Evolutionary conservation across 2,113 vertebrate species (phyloP), one percentile per base, ranked within the genome.

Genomic region (Rhabdomys dilectus): DNA sequence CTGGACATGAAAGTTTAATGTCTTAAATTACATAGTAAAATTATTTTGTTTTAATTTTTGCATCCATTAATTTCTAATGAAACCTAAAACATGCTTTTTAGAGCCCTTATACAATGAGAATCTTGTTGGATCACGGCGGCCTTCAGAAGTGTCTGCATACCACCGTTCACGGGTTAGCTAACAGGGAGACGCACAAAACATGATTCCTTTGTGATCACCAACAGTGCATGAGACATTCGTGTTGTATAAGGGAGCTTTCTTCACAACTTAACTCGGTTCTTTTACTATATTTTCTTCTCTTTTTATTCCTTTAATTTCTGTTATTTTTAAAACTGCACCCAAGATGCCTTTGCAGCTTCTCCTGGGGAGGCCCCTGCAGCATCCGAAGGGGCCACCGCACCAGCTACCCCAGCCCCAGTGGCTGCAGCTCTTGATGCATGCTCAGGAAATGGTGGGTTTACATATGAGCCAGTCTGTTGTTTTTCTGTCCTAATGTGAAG

Each of bases 311-410:
- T 99, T 98, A 86, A 98, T 98, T 99, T 99, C 98, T 98, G n/a
- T 99, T 99, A 60, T 97, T 96, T 97, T 96, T 97, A 98, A 98
- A 98, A 98, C 98, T 97, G 99, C 99, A 98, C 98, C 98, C 98
- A 99, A 99, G 99, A 99, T 98, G 99, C 99, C 97, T 99, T 99
- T 99, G 99, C 99, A 98, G 99, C 99, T 98, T 99, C 99, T 99
- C 99, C 99, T 97, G 99, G 99, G 98, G 99, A 99, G 97, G 99
- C 99, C 98, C 99, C 99, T 98, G 99, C 99, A 98, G 98, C 99
- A 97, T 97, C 99, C 97, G 99, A 99, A 98, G 99, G 99, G 97
- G 99, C 99, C 93, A 98, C 99, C 97, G 99, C 98, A 96, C 98
- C 99, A 91, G 98, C 99, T 95, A 98, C 99, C 95, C 98, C 99